These are phyloP conservation scores for Hippopotamyrus pictus DNA, from an alignment of 2,797 vertebrate genomes.

Conservation along the genomic window DNA sequence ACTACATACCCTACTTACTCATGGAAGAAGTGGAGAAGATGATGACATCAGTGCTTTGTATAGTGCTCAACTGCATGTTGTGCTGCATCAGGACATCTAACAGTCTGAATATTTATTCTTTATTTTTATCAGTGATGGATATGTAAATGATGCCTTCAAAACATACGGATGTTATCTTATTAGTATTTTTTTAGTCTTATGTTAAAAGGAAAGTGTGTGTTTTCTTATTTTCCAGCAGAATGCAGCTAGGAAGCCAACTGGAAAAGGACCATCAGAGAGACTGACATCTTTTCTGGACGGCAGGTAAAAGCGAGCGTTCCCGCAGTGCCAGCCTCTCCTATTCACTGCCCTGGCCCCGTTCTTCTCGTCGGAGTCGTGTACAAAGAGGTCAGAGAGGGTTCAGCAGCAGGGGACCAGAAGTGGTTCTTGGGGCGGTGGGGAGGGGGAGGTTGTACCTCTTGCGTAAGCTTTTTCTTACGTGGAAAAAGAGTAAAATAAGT, in stretches of 20 bases:
- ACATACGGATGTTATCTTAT: not conserved
- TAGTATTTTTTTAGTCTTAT: not conserved
- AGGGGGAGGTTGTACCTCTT: not conserved
- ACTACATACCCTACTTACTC: constrained; percentile 30
- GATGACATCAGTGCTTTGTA: constrained; percentile 4
- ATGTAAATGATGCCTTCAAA: not conserved
- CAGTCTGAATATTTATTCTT: not conserved
- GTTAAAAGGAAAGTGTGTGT: not conserved
- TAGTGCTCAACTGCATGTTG: not conserved
- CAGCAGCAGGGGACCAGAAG: not conserved
- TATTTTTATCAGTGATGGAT: not conserved
- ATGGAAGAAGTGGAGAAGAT: constrained; percentile 39
- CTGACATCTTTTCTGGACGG: constrained; percentile 32
- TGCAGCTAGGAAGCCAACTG: constrained; percentile 32
- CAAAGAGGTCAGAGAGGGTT: not conserved
- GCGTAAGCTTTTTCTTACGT: not conserved
- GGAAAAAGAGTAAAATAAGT: not conserved
- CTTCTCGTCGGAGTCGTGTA: not conserved
- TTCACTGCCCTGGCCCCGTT: not conserved
- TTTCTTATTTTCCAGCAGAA: constrained; percentile 34
- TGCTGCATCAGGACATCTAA: not conserved
- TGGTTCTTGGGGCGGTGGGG: not conserved
- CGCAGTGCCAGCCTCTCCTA: too few relatives aligned
- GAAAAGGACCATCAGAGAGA: constrained; percentile 35
- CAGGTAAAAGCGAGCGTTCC: constrained; percentile 50